Evolutionary conservation across 2,888 invertebrate genomes (phyloP).

Genomic region (Melanostoma mellinum): DNA sequence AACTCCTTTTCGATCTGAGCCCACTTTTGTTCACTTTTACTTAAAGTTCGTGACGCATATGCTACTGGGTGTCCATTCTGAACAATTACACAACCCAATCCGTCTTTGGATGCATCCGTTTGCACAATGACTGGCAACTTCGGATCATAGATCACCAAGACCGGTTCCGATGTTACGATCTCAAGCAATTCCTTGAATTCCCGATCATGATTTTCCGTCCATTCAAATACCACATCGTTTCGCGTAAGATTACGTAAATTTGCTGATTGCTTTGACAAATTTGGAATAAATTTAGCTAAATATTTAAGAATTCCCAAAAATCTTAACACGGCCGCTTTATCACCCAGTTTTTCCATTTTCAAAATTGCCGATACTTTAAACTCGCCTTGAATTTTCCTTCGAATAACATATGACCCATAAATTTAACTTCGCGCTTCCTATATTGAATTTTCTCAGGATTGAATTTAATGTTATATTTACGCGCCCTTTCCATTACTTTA

Average conservation of each 20-base stretch:
- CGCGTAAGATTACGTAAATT: conserved; percentile 33
- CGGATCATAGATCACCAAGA: conserved; percentile 41
- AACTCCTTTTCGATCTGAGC: conserved; percentile 79
- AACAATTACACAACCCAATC: conserved; percentile 25
- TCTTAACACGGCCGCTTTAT: conserved; percentile 35
- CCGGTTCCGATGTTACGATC: conserved; percentile 41
- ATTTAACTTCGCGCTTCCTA: conserved; percentile 70
- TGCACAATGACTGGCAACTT: conserved; percentile 22
- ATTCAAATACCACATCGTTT: conserved; percentile 43
- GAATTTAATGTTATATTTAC: conserved; percentile 65
- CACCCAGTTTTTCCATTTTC: conserved; percentile 34
- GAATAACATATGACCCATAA: conserved; percentile 74
- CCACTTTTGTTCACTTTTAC: conserved; percentile 69
- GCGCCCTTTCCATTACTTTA: conserved; percentile 50
- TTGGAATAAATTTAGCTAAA: conserved; percentile 70
- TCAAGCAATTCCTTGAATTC: conserved; percentile 36
- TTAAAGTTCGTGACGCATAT: conserved; percentile 33
- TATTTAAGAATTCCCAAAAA: conserved; percentile 62
- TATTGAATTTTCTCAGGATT: conserved; percentile 75
- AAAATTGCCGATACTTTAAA: conserved; percentile 39
- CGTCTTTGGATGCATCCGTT: conserved; percentile 39
- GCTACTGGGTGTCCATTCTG: conserved; percentile 20
- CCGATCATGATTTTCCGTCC: conserved; percentile 46
- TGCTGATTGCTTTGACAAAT: conserved; percentile 50
- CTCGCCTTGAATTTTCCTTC: conserved; percentile 45